Percentiles rank a stretch among this genome's conserved stretches.
Evolutionary conservation across 2,797 vertebrate genomes (phyloP).

Genomic region (Darevskia mixta): DNA sequence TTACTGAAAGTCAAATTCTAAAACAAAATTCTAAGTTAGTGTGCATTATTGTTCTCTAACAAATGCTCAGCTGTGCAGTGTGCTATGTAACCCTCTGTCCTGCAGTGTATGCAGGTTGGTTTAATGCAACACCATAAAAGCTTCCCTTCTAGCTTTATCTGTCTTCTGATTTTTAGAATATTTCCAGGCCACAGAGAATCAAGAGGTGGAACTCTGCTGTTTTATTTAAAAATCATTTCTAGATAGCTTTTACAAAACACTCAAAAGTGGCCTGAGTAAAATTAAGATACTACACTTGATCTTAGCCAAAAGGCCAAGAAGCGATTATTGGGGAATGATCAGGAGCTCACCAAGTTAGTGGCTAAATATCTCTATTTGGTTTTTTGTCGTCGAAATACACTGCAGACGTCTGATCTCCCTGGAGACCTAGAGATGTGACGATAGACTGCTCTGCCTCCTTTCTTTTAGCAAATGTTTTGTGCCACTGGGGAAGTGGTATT

Average conservation of each 20-base stretch:
- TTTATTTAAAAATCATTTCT: background rate
- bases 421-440: no score
- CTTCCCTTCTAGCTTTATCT: background rate
- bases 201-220: background rate
- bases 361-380: no score
- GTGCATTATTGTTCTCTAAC: conserved; percentile 23
- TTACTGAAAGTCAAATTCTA: conserved; percentile 19
- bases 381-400: no score
- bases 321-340: no score
- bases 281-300: background rate
- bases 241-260: background rate
- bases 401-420: no score
- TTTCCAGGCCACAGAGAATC: background rate
- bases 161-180: background rate
- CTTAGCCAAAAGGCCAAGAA: no score
- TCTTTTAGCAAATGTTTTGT: no score
- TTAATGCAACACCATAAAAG: background rate
- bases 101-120: background rate
- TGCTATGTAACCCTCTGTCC: background rate
- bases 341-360: no score
- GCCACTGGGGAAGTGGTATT: no score
- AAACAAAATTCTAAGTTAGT: conserved; percentile 6
- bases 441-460: no score
- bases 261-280: background rate
- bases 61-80: background rate